phyloP scores from a whole-genome alignment of 35 echinoderm and acorn worm species.

The Lytechinus variegatus region DNA sequence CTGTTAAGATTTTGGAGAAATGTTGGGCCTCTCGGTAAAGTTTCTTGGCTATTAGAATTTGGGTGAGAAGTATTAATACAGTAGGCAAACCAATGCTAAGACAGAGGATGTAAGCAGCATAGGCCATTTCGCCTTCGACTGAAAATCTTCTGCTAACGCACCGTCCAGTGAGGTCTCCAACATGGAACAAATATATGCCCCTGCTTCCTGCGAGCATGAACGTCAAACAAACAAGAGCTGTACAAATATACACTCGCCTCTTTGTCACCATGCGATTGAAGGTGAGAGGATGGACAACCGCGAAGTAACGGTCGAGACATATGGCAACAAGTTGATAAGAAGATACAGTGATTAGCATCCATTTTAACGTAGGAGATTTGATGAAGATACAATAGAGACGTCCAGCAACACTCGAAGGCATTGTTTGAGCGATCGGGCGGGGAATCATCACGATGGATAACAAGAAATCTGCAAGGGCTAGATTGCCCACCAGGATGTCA shows the following conservation, averaged over 20 bases:
- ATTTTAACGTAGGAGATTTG: background rate
- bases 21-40: background rate
- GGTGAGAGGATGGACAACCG: background rate
- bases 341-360: background rate
- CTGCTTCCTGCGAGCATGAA: background rate
- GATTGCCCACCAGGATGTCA: background rate
- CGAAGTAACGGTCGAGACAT: background rate
- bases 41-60: background rate
- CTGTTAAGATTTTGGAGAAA: background rate
- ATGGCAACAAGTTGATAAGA: background rate
- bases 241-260: background rate
- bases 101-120: background rate
- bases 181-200: background rate
- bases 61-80: background rate
- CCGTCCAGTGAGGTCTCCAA: background rate
- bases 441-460: background rate
- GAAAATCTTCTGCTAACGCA: background rate
- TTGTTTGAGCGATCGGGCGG: background rate
- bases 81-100: background rate
- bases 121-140: background rate
- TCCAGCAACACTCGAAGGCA: background rate
- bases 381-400: background rate
- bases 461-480: background rate
- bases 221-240: background rate
- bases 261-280: background rate